Evolutionary conservation across 2,888 invertebrate genomes (phyloP), one percentile per base, ranked within the genome.

Genomic region (Helicoverpa assulta): DNA sequence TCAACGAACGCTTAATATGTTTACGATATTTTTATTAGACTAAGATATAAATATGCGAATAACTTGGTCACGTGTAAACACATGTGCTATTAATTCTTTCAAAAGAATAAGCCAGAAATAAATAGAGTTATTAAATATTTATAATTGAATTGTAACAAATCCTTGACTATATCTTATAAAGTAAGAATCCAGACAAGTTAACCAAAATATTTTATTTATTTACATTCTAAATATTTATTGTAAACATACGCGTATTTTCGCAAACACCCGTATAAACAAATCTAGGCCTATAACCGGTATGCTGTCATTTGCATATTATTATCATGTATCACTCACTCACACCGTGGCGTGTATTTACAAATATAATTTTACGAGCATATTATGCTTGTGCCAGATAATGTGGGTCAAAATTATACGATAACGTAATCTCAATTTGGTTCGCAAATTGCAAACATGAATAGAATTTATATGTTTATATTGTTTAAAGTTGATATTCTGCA

Each of bases 291-390:
- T n/a, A 47, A 47, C 47, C 47, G 47, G 47, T 47, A 6, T 47
- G n/a, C n/a, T 47, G 47, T n/a, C 47, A 47, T 47, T 52, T 37
- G 50, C 40, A 14, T 61, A 12, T 64, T 16, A 26, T 43, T 64
- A n/a, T 33, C 33, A 33, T 10, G 33, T 33, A 40, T 47, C 47
- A 47, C n/a, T n/a, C 47, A 47, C n/a, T 47, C 47, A 47, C 47
- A 47, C 47, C 47, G 47, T 47, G 47, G 16, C n/a, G 47, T 47
- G 47, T 47, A 47, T 47, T 47, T 47, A 47, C 47, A 47, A 47
- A 47, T 47, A 47, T 47, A 47, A 47, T 47, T 47, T 47, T 47
- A 47, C 47, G n/a, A 47, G 12, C 12, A 40, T 40, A 12, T 40
- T 40, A 40, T 40, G 40, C 40, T 5, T 47, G 43, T 43, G n/a